Conservation (phyloP, 2,797 vertebrate genomes). For the Alauda arvensis region DNA sequence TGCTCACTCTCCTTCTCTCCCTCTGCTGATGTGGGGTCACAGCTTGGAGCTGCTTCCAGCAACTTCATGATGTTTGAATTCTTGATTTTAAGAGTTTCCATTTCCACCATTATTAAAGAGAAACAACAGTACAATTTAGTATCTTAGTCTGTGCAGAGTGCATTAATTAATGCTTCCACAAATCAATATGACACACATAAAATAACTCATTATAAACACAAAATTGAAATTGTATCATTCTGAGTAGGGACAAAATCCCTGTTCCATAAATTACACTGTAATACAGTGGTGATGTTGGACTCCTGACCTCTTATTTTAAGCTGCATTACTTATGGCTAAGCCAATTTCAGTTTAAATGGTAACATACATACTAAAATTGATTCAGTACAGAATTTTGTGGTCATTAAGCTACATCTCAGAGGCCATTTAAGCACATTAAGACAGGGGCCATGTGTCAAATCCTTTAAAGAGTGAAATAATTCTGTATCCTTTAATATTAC, state of each 20-base stretch:
- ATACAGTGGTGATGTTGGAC: neutral
- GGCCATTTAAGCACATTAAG: neutral
- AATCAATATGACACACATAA: neutral
- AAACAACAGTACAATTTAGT: neutral
- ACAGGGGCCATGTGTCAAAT: neutral
- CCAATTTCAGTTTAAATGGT: slow-evolving; percentile 8
- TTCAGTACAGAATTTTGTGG: neutral
- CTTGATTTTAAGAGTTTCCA: slow-evolving; percentile 52
- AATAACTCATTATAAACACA: neutral
- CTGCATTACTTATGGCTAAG: neutral
- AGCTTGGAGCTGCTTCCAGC: slow-evolving; percentile 58
- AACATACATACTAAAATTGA: neutral
- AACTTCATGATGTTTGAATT: slow-evolving; percentile 73
- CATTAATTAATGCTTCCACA: neutral
- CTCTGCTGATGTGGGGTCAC: slow-evolving; percentile 15
- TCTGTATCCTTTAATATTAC: neutral
- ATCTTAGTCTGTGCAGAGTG: neutral
- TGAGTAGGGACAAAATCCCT: neutral
- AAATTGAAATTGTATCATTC: neutral
- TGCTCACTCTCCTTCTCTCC: slow-evolving; percentile 32
- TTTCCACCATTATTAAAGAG: slow-evolving; percentile 14
- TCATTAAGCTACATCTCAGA: neutral
- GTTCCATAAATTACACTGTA: neutral
- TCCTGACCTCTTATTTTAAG: neutral
- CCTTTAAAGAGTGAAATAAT: neutral